Conservation (phyloP, 2,797 vertebrate species). For the Pangasius larnaudii region DNA sequence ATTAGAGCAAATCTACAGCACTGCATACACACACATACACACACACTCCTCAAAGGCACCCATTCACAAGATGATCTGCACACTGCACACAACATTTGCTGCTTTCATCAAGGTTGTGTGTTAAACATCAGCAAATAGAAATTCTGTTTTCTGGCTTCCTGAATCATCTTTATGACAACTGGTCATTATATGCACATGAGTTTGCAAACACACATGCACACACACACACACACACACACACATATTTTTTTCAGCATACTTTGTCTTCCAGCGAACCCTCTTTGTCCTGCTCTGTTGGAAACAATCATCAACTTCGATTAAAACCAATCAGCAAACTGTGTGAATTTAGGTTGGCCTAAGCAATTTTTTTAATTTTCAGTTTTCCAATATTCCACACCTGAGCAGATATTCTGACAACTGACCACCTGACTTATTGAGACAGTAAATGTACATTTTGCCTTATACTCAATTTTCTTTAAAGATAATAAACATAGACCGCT, state of each 20-base stretch:
- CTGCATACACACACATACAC: constrained; percentile 34
- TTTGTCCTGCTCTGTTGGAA: constrained; percentile 38
- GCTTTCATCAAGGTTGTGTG: constrained; percentile 37
- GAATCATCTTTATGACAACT: constrained; percentile 47
- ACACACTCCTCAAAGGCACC: constrained; percentile 38
- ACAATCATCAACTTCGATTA: constrained; percentile 48
- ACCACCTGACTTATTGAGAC: not conserved
- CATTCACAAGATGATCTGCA: constrained; percentile 47
- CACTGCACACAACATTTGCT: constrained; percentile 41
- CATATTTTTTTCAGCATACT: constrained; percentile 20
- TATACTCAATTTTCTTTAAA: not conserved
- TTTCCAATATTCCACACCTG: not conserved
- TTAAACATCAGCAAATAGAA: constrained; percentile 45
- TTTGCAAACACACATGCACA: constrained; percentile 43
- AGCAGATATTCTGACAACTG: not conserved
- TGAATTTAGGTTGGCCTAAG: not conserved
- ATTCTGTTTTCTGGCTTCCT: constrained; percentile 47
- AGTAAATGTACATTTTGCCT: not conserved
- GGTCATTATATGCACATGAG: constrained; percentile 6
- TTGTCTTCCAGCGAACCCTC: constrained; percentile 21
- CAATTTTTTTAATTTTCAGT: not conserved
- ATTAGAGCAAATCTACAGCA: constrained; percentile 50
- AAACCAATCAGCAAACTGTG: not conserved
- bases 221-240: constrained; percentile 45
- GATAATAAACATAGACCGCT: not conserved